A percentile compares a stretch with the other conserved stretches of the same genome.
These are phyloP conservation scores for Puffinus mauretanicus DNA, from an alignment of 2,113 vertebrate species.

Conservation along the genomic window DNA sequence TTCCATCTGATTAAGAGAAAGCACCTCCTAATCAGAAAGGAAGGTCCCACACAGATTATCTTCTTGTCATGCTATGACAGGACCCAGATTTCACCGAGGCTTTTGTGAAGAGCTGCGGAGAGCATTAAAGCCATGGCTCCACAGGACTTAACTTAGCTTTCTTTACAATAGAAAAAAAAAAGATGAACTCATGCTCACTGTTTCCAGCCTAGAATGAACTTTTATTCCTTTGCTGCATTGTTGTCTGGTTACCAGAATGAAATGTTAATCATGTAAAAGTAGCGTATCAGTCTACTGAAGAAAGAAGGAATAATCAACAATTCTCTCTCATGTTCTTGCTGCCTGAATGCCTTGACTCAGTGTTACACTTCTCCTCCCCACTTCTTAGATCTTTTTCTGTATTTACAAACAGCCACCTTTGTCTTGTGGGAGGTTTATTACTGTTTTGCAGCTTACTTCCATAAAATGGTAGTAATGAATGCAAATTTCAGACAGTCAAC, in stretches of 20 bases:
- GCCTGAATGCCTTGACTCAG: not conserved
- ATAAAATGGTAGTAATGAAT: not conserved
- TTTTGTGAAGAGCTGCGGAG: slow-evolving; percentile 27
- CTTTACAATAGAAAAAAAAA: not conserved
- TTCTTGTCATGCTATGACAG: slow-evolving; percentile 30
- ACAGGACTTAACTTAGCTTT: not conserved
- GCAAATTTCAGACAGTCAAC: not conserved
- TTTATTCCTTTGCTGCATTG: not conserved
- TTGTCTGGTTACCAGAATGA: not conserved
- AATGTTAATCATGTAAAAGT: slow-evolving; percentile 18
- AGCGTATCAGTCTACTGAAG: not conserved
- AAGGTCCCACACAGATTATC: slow-evolving; percentile 52
- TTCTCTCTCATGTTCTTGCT: not conserved
- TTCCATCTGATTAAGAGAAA: slow-evolving; percentile 46
- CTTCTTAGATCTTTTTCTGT: not conserved
- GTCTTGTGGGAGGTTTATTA: not conserved
- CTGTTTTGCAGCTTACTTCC: not conserved
- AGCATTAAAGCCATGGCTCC: not conserved
- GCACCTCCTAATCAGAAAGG: slow-evolving; percentile 19
- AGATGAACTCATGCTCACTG: not conserved
- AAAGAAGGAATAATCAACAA: not conserved
- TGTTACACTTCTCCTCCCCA: not conserved
- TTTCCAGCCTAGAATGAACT: not conserved
- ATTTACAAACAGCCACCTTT: not conserved
- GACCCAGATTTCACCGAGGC: slow-evolving; percentile 19